Evolutionary conservation across 2,113 vertebrate species (phyloP), one percentile per base, ranked within the genome.

Genomic region (Cervus canadensis): DNA sequence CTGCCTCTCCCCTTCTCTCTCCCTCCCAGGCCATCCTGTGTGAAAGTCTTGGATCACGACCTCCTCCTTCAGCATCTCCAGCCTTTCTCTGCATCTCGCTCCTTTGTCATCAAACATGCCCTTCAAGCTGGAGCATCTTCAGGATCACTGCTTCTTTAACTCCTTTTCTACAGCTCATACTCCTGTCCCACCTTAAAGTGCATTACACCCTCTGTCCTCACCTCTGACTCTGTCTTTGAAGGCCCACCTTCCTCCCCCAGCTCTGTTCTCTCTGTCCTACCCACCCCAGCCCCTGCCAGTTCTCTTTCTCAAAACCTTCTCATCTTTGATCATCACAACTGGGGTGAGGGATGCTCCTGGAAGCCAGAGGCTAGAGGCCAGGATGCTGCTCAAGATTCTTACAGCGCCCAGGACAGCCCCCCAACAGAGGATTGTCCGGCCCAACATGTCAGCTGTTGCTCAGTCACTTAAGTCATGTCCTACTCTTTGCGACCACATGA

Each of bases 221-320:
- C 1, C 9, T 50, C 71, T 74, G n/a, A 10, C 89, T 52, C 3
- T 57, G 64, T 43, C 62, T 79, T 36, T 14, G 17, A 21, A 16
- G 0, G 6, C 48, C 78, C 25, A 0, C 30, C 16, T 3, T 25
- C 60, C 8, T 52, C 3, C 56, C 28, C 60, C 0, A 16, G 43
- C 50, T 1, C 2, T 11, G 5, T 64, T 48, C 45, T 16, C 59
- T 57, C 71, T 25, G 48, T 74, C 36, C 36, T 74, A 50, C 79
- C 89, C 12, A 79, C 30, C 1, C 87, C 36, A 12, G 2, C 0
- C 1, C 0, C n/a, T 14, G n/a, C 33, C 0, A 0, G 9, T n/a
- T 89, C 56, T 71, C 79, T 57, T 40, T 28, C 33, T 15, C 3
- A 4, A 8, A 90, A 45, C 64, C 74, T 50, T 12, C 7, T 50